Evolutionary conservation across 2,888 invertebrate genomes (phyloP).

Genomic region (Eumerus sabulonum): DNA sequence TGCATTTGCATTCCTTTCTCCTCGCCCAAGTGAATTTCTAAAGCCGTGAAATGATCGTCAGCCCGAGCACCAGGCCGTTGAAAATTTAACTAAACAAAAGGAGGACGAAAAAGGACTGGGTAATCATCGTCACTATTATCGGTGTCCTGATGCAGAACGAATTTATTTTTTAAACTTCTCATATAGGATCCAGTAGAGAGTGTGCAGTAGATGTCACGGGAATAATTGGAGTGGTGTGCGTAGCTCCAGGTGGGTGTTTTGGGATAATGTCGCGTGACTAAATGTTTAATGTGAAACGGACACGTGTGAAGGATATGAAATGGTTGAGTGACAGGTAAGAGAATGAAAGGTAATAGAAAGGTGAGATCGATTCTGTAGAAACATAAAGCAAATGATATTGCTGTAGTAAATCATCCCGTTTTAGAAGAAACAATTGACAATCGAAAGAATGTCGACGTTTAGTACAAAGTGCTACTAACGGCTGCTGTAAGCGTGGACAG

Average conservation of each 20-base stretch:
- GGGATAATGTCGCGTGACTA: constrained; percentile 66
- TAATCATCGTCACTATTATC: constrained; percentile 54
- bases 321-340: constrained; percentile 26
- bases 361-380: neutral
- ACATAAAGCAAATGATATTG: constrained; percentile 8
- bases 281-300: constrained; percentile 63
- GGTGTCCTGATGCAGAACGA: constrained; percentile 65
- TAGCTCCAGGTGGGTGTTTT: constrained; percentile 64
- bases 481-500: constrained; percentile 29
- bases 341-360: neutral
- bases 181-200: too few relatives aligned
- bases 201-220: constrained; percentile 37
- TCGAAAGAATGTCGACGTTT: neutral
- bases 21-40: constrained; percentile 63
- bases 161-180: constrained; percentile 24
- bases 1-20: constrained; percentile 65
- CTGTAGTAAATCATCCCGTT: constrained; percentile 27
- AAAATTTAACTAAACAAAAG: constrained; percentile 58
- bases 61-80: constrained; percentile 63
- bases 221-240: constrained; percentile 61
- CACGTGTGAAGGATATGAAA: constrained; percentile 46
- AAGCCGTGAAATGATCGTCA: constrained; percentile 42
- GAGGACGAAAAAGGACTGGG: constrained; percentile 29
- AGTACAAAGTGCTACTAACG: constrained; percentile 19
- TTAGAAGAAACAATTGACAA: constrained; percentile 1